Conservation (phyloP, 2,797 vertebrate species). For the Danio kyathit region DNA sequence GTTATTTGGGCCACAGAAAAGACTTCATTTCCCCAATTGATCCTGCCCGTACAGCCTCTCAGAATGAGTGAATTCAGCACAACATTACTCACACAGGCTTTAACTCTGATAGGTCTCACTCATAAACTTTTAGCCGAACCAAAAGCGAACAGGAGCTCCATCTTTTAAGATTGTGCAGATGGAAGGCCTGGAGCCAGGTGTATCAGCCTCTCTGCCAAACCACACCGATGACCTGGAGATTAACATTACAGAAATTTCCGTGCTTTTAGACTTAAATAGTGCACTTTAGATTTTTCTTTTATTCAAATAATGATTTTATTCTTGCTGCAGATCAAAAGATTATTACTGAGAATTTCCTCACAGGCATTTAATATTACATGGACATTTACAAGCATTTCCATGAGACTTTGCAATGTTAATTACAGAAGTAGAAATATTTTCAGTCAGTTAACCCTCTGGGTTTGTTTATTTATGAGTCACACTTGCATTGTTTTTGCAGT, state of each 20-base stretch:
- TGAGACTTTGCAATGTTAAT: constrained; percentile 33
- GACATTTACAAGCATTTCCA: constrained; percentile 34
- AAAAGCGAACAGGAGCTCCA: constrained; percentile 24
- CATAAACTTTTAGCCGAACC: constrained; percentile 42
- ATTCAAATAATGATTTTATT: constrained; percentile 34
- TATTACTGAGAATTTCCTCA: background rate
- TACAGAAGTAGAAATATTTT: constrained; percentile 9
- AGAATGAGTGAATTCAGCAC: constrained; percentile 74
- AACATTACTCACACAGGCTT: constrained; percentile 66
- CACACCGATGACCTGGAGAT: constrained; percentile 34
- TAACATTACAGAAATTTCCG: constrained; percentile 24
- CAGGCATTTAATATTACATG: constrained; percentile 13
- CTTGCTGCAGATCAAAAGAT: background rate
- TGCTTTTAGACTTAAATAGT: constrained; percentile 15
- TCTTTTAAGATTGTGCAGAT: constrained; percentile 28
- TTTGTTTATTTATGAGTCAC: too few relatives aligned
- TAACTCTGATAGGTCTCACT: constrained; percentile 48
- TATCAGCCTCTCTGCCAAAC: constrained; percentile 34
- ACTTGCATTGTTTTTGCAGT: too few relatives aligned
- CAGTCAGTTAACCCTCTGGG: constrained; percentile 45
- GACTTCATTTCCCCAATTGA: constrained; percentile 73
- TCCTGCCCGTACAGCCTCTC: constrained; percentile 71
- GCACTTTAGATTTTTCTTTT: constrained; percentile 16
- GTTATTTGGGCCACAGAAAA: constrained; percentile 75
- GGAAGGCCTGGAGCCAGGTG: constrained; percentile 24